phyloP scores from a whole-genome alignment of 2,888 invertebrate species.

The Eupelmus urozonus region DNA sequence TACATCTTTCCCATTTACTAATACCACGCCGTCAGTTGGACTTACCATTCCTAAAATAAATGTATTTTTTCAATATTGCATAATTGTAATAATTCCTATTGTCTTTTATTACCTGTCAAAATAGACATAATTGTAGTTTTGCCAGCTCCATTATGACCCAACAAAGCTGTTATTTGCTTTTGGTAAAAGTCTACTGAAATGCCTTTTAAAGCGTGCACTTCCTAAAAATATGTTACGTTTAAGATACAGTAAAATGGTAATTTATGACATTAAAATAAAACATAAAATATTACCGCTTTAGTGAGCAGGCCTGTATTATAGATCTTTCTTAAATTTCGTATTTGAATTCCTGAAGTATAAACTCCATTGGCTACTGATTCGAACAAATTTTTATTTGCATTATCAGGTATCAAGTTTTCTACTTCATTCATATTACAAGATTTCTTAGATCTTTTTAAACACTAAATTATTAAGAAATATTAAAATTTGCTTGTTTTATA shows the following conservation, averaged over 20 bases:
- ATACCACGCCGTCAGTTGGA: slow-evolving; percentile 84
- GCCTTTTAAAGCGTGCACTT: slow-evolving; percentile 65
- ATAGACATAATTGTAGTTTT: slow-evolving; percentile 95
- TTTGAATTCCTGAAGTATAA: slow-evolving; percentile 77
- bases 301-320: slow-evolving; percentile 67
- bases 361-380: slow-evolving; percentile 68
- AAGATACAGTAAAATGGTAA: slow-evolving; percentile 7
- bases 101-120: slow-evolving; percentile 84
- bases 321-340: slow-evolving; percentile 78
- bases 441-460: slow-evolving; percentile 7
- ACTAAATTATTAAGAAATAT: background rate
- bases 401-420: slow-evolving; percentile 63
- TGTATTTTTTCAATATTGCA: no score
- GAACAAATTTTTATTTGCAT: slow-evolving; percentile 68
- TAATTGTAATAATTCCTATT: no score
- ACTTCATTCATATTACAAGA: background rate
- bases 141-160: slow-evolving; percentile 92
- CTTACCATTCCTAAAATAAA: slow-evolving; percentile 82
- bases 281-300: slow-evolving; percentile 63
- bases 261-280: background rate
- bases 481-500: slow-evolving; percentile 35
- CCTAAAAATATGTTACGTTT: slow-evolving; percentile 56
- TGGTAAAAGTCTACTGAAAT: slow-evolving; percentile 82
- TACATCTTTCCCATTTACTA: slow-evolving; percentile 85
- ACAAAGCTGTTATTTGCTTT: slow-evolving; percentile 89